Conservation (phyloP, 2,888 invertebrate genomes). For the Phragmatobia fuliginosa region DNA sequence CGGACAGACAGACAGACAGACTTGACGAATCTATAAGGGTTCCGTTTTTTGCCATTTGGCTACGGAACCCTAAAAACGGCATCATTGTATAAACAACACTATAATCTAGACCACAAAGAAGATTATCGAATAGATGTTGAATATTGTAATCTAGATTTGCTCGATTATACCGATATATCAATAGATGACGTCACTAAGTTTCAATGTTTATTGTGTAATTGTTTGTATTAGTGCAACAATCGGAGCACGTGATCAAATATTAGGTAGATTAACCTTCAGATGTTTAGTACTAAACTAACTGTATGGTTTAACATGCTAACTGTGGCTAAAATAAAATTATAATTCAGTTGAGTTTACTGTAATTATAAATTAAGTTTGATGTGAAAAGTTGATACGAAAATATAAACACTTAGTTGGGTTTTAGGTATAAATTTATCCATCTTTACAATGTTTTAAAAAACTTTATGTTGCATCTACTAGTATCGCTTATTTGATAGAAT, state of each 20-base stretch:
- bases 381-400: neutral
- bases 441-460: neutral
- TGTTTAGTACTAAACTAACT: neutral
- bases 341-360: neutral
- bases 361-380: neutral
- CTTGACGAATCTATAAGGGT: too few species aligned
- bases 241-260: neutral
- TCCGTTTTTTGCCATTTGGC: too few species aligned
- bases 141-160: neutral
- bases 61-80: too few species aligned
- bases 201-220: neutral
- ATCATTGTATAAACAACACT: neutral
- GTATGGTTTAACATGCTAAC: neutral
- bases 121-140: neutral
- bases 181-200: neutral
- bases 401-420: neutral
- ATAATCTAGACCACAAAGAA: neutral
- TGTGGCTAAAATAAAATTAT: neutral
- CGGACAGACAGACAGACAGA: too few species aligned
- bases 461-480: neutral
- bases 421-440: neutral
- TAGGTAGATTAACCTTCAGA: neutral
- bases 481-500: too few species aligned
- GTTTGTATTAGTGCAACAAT: neutral
- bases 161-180: conserved; percentile 1